Percentiles rank a stretch among this genome's conserved stretches.
Conservation (phyloP, 2,113 vertebrate genomes). For the Coptodon bakossiorum region DNA sequence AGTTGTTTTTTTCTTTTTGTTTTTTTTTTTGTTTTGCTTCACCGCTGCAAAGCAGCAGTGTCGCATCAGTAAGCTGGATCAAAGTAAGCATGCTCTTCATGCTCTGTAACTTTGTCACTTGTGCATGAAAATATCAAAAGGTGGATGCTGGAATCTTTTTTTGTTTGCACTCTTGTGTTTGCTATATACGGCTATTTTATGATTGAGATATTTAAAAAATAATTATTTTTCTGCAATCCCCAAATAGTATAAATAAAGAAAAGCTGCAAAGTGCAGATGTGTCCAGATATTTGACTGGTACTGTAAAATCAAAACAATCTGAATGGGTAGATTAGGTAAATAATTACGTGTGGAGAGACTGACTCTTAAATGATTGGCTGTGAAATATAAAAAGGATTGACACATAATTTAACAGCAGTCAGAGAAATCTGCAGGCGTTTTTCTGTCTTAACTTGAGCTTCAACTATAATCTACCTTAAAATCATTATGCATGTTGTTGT, state of each 20-base stretch:
- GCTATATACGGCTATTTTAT: rapidly evolving
- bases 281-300: not conserved
- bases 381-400: not conserved
- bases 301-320: not conserved
- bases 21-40: not conserved
- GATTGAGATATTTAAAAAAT: not conserved
- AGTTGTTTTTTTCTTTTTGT: not conserved
- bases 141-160: not conserved
- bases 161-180: not conserved
- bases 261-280: not conserved
- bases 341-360: not conserved
- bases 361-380: not conserved
- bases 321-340: not conserved
- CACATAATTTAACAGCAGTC: not conserved
- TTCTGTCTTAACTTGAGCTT: not conserved
- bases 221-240: not conserved
- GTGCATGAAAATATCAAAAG: not conserved
- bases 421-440: rapidly evolving
- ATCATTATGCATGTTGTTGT: not conserved
- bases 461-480: not conserved
- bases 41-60: not conserved
- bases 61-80: not conserved
- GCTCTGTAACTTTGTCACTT: not conserved
- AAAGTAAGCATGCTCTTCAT: not conserved
- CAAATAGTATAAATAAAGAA: not conserved